A percentile compares a stretch with the other conserved stretches of the same genome.
phyloP scores from a whole-genome alignment of 2,888 invertebrate species.

The Microplitis manilae region DNA sequence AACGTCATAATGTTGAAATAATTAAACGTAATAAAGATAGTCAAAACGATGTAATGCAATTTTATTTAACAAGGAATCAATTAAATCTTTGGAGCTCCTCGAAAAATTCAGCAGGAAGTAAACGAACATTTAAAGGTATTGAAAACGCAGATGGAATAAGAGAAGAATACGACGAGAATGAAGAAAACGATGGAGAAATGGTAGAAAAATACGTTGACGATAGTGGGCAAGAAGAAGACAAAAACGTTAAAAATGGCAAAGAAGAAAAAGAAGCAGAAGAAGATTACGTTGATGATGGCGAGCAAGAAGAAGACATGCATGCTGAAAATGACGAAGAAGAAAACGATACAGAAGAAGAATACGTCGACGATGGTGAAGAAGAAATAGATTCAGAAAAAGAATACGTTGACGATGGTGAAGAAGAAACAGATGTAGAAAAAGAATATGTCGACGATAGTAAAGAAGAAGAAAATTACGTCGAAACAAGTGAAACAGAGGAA shows the following conservation, averaged over 20 bases:
- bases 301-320: no score
- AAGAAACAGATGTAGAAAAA: neutral
- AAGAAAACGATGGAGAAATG: neutral
- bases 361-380: neutral
- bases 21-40: neutral
- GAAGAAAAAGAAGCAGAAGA: neutral
- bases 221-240: neutral
- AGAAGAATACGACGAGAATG: neutral
- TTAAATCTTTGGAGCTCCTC: no score
- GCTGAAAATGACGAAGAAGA: neutral
- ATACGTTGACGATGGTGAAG: neutral
- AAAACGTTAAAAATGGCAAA: neutral
- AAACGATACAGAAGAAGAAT: neutral
- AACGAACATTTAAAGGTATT: no score
- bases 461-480: neutral
- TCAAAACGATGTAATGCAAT: neutral
- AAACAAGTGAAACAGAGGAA: neutral
- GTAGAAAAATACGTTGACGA: neutral
- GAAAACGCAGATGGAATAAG: neutral
- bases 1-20: neutral
- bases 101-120: no score
- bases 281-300: neutral
- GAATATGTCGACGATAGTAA: neutral
- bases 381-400: neutral
- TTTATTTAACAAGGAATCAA: no score